Evolutionary conservation across 2,888 invertebrate species (phyloP).

Genomic region (Trichacis sp.): DNA sequence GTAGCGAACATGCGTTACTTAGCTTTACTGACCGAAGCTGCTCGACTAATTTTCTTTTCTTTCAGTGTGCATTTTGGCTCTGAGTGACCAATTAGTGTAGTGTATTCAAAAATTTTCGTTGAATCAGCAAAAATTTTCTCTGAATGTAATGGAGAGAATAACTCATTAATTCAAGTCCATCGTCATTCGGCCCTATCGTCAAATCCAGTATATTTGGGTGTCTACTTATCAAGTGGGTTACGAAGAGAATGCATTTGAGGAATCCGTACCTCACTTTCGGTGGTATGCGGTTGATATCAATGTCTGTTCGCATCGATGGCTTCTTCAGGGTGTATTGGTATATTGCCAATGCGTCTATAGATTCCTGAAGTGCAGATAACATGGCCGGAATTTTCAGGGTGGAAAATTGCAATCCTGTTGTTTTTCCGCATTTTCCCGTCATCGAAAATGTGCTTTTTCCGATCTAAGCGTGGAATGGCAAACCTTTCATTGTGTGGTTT

Average conservation of each 20-base stretch:
- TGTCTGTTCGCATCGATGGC: constrained; percentile 38
- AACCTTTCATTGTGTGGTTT: too few species aligned
- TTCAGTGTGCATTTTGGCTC: too few species aligned
- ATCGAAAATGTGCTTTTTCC: constrained; percentile 3
- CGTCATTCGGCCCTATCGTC: too few species aligned
- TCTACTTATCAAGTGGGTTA: constrained; percentile 8
- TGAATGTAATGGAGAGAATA: too few species aligned
- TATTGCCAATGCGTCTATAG: constrained; percentile 55
- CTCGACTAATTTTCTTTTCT: too few species aligned
- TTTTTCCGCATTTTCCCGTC: constrained; percentile 20
- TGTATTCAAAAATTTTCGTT: too few species aligned
- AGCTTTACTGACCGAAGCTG: too few species aligned
- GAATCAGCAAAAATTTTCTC: too few species aligned
- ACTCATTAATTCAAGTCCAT: too few species aligned
- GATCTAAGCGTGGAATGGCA: background rate
- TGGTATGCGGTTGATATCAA: constrained; percentile 46
- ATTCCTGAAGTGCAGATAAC: constrained; percentile 54
- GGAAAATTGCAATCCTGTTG: constrained; percentile 34
- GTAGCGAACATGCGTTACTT: too few species aligned
- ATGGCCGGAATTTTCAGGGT: constrained; percentile 44
- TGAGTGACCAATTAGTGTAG: too few species aligned
- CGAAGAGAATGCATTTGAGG: constrained; percentile 39
- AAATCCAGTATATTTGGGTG: too few species aligned
- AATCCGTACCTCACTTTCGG: constrained; percentile 46
- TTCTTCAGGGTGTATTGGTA: constrained; percentile 54